Conservation (phyloP, 2,888 invertebrate species). For the Oscheius sp. region DNA sequence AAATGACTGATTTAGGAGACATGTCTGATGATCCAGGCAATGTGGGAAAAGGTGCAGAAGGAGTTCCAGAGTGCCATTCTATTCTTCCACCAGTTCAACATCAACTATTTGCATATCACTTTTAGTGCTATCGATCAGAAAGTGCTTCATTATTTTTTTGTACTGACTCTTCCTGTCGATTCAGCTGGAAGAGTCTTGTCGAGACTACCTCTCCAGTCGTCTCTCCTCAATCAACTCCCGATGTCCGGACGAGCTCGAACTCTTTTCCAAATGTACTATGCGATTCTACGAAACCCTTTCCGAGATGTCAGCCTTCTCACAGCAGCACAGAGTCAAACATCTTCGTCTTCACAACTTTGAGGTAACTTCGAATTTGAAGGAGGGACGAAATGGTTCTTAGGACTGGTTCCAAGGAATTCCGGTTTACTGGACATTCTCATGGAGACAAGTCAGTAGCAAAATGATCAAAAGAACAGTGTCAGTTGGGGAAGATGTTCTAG, state of each 20-base stretch:
- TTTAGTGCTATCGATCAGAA: conserved; percentile 41
- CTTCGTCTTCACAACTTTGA: conserved; percentile 42
- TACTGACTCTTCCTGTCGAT: background rate
- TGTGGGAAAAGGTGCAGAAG: conserved; percentile 29
- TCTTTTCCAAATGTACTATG: conserved; percentile 50
- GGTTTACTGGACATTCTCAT: conserved; percentile 55
- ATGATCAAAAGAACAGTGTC: conserved; percentile 50
- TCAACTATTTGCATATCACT: conserved; percentile 42
- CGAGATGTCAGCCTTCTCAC: conserved; percentile 23
- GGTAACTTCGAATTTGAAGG: background rate
- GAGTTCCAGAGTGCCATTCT: conserved; percentile 38
- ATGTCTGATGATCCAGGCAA: conserved; percentile 33
- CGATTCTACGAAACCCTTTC: conserved; percentile 41
- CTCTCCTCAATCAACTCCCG: conserved; percentile 38
- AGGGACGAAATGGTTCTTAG: background rate
- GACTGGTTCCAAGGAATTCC: conserved; percentile 47
- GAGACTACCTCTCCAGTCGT: conserved; percentile 31
- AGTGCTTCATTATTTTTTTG: background rate
- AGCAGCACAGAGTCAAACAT: conserved; percentile 28
- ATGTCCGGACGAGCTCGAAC: conserved; percentile 38
- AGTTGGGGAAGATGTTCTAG: conserved; percentile 46
- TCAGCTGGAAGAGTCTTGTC: conserved; percentile 32
- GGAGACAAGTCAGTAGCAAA: conserved; percentile 46
- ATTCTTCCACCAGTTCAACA: conserved; percentile 54
- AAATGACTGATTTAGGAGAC: conserved; percentile 17